These are phyloP conservation scores for Syritta pipiens DNA, from an alignment of 2,888 invertebrate genomes.

Conservation along the genomic window DNA sequence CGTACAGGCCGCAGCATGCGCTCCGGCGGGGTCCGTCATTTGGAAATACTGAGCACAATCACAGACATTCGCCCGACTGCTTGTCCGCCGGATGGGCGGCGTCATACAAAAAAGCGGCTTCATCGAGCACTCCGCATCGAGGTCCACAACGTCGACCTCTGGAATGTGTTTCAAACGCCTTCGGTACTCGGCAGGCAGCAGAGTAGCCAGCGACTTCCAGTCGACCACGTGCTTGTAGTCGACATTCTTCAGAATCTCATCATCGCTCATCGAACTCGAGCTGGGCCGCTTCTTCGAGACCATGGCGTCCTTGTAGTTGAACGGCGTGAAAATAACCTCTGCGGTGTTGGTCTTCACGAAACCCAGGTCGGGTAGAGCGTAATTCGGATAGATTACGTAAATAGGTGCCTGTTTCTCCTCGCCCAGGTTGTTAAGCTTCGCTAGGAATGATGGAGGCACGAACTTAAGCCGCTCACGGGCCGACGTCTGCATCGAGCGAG, in stretches of 20 bases:
- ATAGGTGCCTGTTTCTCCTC: constrained; percentile 86
- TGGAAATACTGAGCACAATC: constrained; percentile 78
- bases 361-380: constrained; percentile 92
- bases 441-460: constrained; percentile 86
- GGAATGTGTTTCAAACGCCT: constrained; percentile 88
- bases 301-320: constrained; percentile 82
- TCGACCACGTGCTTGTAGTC: constrained; percentile 92
- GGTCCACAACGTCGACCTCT: constrained; percentile 82
- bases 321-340: constrained; percentile 85
- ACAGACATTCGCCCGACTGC: constrained; percentile 80
- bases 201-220: constrained; percentile 94
- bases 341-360: constrained; percentile 83
- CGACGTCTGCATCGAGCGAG: constrained; percentile 87
- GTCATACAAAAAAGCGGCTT: constrained; percentile 82
- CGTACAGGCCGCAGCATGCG: constrained; percentile 65
- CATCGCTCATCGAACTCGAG: constrained; percentile 83
- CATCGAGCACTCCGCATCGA: constrained; percentile 79
- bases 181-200: constrained; percentile 91
- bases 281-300: constrained; percentile 73
- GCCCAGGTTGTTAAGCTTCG: constrained; percentile 83
- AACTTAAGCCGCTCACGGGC: constrained; percentile 82
- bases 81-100: constrained; percentile 82
- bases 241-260: constrained; percentile 89
- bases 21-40: constrained; percentile 61
- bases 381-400: constrained; percentile 94